These are phyloP conservation scores for Actenoides hombroni DNA, from an alignment of 2,113 vertebrate genomes.

Conservation along the genomic window DNA sequence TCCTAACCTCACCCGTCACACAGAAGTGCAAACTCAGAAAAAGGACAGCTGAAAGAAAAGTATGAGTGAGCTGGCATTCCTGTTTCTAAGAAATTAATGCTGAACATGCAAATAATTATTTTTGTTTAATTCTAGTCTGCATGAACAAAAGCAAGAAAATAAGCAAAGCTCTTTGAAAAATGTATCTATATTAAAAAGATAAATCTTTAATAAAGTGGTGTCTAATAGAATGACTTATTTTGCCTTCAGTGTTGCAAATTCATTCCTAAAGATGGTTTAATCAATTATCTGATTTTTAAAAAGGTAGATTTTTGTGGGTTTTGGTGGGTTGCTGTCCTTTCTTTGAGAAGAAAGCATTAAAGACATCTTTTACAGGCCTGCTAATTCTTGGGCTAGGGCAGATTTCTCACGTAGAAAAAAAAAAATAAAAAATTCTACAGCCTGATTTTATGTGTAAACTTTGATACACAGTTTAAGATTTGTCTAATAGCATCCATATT, in stretches of 20 bases:
- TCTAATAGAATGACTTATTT: background rate
- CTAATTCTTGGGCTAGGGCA: background rate
- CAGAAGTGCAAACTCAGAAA: fast-evolving
- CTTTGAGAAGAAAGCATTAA: background rate
- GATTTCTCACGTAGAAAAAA: background rate
- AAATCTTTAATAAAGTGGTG: background rate
- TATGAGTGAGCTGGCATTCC: background rate
- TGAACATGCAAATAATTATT: background rate
- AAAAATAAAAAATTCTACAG: background rate
- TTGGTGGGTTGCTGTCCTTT: background rate
- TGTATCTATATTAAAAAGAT: background rate
- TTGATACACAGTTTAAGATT: background rate
- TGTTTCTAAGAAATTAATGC: background rate
- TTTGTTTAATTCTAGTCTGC: background rate
- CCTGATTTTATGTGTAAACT: background rate
- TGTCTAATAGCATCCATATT: background rate
- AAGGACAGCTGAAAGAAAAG: background rate
- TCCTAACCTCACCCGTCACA: background rate
- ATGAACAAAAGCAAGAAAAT: background rate
- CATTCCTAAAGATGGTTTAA: background rate
- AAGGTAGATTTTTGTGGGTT: background rate
- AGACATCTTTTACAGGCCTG: background rate
- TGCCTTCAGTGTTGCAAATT: background rate
- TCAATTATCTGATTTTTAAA: background rate
- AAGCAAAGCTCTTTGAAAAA: background rate